Evolutionary conservation across 2,797 vertebrate genomes (phyloP).

Genomic region (Oryzias dopingdopingensis): DNA sequence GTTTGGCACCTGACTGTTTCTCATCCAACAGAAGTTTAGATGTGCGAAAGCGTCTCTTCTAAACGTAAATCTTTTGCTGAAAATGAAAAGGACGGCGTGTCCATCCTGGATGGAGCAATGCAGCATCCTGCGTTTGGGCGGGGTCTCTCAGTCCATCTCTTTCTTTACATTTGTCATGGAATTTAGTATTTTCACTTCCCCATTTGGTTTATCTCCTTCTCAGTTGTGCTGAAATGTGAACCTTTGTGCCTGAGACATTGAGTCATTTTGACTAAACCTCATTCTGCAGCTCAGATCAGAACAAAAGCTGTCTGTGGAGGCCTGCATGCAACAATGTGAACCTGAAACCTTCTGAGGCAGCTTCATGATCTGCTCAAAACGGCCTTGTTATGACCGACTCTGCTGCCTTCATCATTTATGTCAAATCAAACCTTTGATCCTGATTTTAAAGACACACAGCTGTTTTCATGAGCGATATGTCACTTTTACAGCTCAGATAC

Average conservation of each 20-base stretch:
- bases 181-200: conserved; percentile 71
- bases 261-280: neutral
- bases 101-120: conserved; percentile 60
- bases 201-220: conserved; percentile 50
- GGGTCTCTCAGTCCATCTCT: conserved; percentile 41
- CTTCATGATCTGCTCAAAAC: no score
- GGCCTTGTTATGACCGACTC: no score
- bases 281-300: no score
- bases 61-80: no score
- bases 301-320: no score
- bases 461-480: neutral
- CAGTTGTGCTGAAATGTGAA: conserved; percentile 39
- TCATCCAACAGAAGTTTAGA: no score
- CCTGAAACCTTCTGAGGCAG: no score
- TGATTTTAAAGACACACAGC: neutral
- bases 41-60: no score
- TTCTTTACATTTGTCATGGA: conserved; percentile 56
- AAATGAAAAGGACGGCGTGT: conserved; percentile 46
- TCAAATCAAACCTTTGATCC: no score
- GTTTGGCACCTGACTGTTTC: no score
- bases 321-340: no score
- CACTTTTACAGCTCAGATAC: conserved; percentile 7
- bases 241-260: conserved; percentile 6
- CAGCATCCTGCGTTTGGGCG: conserved; percentile 53
- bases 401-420: no score